Evolutionary conservation across 2,113 vertebrate species (phyloP).

Genomic region (Myotis yumanensis): DNA sequence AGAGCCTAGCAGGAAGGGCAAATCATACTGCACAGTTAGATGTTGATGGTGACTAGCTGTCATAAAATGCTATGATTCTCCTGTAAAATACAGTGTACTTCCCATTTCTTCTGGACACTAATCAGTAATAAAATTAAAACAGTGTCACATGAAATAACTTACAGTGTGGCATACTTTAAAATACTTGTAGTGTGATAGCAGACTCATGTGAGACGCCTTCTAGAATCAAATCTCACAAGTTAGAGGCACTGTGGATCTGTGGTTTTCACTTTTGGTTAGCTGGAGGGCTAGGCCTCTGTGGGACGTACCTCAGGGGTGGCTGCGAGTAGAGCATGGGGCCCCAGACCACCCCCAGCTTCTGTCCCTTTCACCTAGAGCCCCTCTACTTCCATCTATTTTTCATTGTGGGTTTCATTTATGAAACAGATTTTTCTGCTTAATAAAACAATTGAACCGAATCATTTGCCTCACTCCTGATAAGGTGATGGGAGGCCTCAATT

Average conservation of each 20-base stretch:
- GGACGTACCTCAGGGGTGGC: accelerated
- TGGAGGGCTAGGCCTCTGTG: not conserved
- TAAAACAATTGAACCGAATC: not conserved
- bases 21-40: not conserved
- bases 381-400: not conserved
- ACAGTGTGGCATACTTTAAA: not conserved
- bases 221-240: not conserved
- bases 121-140: not conserved
- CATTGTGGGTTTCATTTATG: not conserved
- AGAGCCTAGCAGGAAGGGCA: not conserved
- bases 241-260: not conserved
- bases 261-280: not conserved
- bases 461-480: not conserved
- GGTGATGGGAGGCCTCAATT: not conserved
- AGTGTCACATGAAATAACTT: not conserved
- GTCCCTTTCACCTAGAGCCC: not conserved
- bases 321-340: not conserved
- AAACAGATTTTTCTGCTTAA: not conserved
- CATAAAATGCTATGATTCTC: not conserved
- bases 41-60: not conserved
- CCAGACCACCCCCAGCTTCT: not conserved
- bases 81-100: not conserved
- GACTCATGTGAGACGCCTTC: not conserved
- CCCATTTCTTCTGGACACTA: not conserved
- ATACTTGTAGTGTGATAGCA: not conserved